phyloP scores from a whole-genome alignment of 2,888 invertebrate species.

The Dichetophora obliterata region DNA sequence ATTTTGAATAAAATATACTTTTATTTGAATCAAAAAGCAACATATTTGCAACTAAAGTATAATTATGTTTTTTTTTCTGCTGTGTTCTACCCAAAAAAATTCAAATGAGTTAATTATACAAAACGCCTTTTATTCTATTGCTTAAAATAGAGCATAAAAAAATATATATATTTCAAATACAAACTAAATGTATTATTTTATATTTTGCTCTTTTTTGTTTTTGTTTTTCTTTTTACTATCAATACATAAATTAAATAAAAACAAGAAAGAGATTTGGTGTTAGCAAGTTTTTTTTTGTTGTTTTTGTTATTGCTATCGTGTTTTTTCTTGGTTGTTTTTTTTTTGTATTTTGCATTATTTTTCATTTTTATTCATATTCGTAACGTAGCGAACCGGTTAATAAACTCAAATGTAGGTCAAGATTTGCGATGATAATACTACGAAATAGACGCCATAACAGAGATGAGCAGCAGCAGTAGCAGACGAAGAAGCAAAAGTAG shows the following conservation, averaged over 20 bases:
- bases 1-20: no score
- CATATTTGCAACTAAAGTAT: no score
- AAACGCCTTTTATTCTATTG: no score
- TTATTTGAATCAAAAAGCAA: no score
- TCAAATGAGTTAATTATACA: no score
- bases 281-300: neutral
- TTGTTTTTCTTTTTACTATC: neutral
- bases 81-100: no score
- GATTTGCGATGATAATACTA: slow-evolving; percentile 62
- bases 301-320: neutral
- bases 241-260: neutral
- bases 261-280: neutral
- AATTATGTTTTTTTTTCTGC: no score
- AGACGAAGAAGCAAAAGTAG: neutral
- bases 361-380: slow-evolving; percentile 46
- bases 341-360: slow-evolving; percentile 15
- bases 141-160: no score
- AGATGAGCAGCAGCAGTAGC: neutral
- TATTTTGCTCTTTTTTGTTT: neutral
- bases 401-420: slow-evolving; percentile 67
- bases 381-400: slow-evolving; percentile 66
- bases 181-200: neutral
- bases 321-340: slow-evolving; percentile 15
- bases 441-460: slow-evolving; percentile 16
- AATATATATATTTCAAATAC: no score